Evolutionary conservation across 2,113 vertebrate genomes (phyloP), one percentile per base, ranked within the genome.

Genomic region (Reinhardtius hippoglossoides): DNA sequence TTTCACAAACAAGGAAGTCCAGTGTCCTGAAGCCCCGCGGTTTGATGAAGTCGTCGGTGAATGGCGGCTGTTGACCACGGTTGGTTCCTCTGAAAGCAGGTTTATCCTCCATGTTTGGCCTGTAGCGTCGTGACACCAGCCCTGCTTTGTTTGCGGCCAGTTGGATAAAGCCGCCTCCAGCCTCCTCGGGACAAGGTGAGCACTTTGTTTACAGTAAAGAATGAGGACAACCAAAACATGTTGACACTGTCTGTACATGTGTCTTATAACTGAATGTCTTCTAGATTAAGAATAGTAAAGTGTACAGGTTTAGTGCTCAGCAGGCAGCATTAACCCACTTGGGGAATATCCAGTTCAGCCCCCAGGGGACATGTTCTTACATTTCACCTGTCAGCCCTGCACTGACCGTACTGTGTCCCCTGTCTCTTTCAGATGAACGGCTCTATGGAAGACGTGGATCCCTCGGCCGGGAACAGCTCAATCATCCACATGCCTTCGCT

Each of bases 1-100:
- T 84, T 84, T 63, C 9, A 71, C 52, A 35, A 54, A 93, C 90
- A 76, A 92, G 93, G 93, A 94, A 94, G 93, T 94, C 20, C 1
- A 16, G 35, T 13, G 44, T 5, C 27, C 52, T 52, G 70, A 70
- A n/a, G 27, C 27, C 12, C 16, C 50, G 24, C n/a, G n/a, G 56
- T 5, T 23, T 5, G 55, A 24, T 37, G n/a, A 58, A 60, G 24
- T 21, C 68, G 48, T 57, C 72, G 24, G 67, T 62, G 31, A 82
- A 89, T 81, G 67, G 68, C 56, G 14, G 64, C 26, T 10, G 52
- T 69, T 40, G 56, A 44, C 13, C 8, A 5, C 21, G 1, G 20
- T 27, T 52, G 31, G 7, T 2, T 46, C 0, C 5, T 61, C 9
- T 63, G 21, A 82, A 67, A 77, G 57, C 50, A 15, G n/a, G 20